Evolutionary conservation across 2,888 invertebrate genomes (phyloP).

Genomic region (Temnothorax rugatulus): DNA sequence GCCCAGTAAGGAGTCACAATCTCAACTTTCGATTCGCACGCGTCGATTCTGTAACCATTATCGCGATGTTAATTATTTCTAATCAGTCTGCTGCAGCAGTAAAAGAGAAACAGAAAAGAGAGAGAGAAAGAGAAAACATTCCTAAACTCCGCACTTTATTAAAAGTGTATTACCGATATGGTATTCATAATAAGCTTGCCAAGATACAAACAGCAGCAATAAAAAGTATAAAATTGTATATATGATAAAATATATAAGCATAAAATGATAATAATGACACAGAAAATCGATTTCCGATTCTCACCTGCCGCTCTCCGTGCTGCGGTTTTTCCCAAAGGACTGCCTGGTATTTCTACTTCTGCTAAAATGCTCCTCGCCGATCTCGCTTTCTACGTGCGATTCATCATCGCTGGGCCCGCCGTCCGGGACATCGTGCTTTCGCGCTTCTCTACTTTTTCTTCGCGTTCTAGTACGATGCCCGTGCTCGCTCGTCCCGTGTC

Average conservation of each 20-base stretch:
- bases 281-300: slow-evolving; percentile 1
- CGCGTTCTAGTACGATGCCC: slow-evolving; percentile 77
- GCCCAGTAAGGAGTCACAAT: slow-evolving; percentile 98
- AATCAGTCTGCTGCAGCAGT: neutral
- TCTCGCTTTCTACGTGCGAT: slow-evolving; percentile 84
- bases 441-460: slow-evolving; percentile 70
- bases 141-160: neutral
- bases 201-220: neutral
- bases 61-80: neutral
- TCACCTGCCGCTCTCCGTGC: slow-evolving; percentile 87
- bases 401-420: slow-evolving; percentile 79
- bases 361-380: slow-evolving; percentile 87
- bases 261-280: neutral
- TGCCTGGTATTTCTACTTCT: slow-evolving; percentile 88
- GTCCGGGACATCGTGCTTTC: slow-evolving; percentile 79
- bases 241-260: neutral
- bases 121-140: neutral
- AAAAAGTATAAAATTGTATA: neutral
- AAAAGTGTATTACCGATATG: neutral
- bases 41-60: slow-evolving; percentile 90
- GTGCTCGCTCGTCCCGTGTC: slow-evolving; percentile 86
- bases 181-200: neutral
- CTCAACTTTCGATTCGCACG: slow-evolving; percentile 96
- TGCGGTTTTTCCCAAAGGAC: slow-evolving; percentile 86
- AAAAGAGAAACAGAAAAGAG: neutral